Evolutionary conservation across 2,888 invertebrate species (phyloP).

Genomic region (Troglohyphantes excavatus): DNA sequence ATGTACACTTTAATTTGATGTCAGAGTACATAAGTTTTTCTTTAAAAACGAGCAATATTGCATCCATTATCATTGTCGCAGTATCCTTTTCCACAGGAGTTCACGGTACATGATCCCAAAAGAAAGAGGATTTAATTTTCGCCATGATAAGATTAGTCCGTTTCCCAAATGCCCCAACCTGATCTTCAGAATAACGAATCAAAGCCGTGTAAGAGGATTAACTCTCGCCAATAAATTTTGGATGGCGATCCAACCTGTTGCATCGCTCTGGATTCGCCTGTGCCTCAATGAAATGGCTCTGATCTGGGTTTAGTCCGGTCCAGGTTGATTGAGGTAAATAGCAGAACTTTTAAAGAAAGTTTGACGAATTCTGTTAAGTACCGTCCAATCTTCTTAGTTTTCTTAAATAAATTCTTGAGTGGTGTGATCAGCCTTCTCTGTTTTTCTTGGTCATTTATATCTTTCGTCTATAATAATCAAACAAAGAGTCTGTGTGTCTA

Average conservation of each 20-base stretch:
- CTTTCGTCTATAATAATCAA: no score
- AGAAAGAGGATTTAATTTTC: constrained; percentile 67
- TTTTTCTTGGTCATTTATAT: no score
- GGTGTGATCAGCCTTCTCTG: not conserved
- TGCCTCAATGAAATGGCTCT: not conserved
- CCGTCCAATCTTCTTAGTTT: constrained; percentile 1
- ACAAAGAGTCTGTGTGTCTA: no score
- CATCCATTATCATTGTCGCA: not conserved
- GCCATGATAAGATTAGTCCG: constrained; percentile 46
- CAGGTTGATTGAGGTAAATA: constrained; percentile 21
- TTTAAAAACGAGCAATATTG: no score
- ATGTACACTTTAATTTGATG: not conserved
- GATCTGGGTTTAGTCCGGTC: not conserved
- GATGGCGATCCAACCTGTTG: constrained; percentile 66
- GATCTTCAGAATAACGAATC: constrained; percentile 70
- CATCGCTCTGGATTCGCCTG: not conserved
- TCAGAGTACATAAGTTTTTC: no score
- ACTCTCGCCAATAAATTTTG: constrained; percentile 55
- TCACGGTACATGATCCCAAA: not conserved
- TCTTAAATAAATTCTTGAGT: constrained; percentile 16
- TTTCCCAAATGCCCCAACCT: constrained; percentile 21
- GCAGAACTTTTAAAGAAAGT: not conserved
- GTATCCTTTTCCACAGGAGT: not conserved
- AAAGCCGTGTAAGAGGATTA: constrained; percentile 63
- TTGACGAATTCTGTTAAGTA: constrained; percentile 17